Percentiles rank a stretch among this genome's conserved stretches.
These are phyloP conservation scores for Channa striata DNA, from an alignment of 2,797 vertebrate species.

Conservation along the genomic window DNA sequence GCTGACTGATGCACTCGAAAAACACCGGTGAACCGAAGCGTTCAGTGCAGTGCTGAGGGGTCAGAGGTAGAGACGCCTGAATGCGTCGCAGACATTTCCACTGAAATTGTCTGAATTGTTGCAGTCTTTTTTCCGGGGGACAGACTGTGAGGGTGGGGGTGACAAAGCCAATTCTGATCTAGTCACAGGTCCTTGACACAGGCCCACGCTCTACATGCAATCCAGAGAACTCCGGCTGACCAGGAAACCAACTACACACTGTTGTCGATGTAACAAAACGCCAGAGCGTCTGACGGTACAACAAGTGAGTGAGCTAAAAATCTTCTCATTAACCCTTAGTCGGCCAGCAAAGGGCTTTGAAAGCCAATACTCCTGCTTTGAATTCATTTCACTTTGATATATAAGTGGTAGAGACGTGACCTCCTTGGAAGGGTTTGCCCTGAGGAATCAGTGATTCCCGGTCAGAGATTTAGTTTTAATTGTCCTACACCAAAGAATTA, in stretches of 20 bases:
- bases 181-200: conserved; percentile 46
- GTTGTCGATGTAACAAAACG: neutral
- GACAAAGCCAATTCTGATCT: conserved; percentile 52
- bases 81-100: conserved; percentile 51
- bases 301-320: conserved; percentile 4
- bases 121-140: conserved; percentile 49
- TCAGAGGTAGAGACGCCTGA: conserved; percentile 56
- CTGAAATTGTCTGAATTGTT: conserved; percentile 48
- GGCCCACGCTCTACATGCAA: conserved; percentile 21
- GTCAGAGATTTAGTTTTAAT: too few relatives aligned
- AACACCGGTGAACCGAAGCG: conserved; percentile 43
- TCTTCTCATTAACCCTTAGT: conserved; percentile 17
- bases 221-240: conserved; percentile 36
- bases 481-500: too few relatives aligned
- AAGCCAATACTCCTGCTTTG: neutral
- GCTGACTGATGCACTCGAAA: conserved; percentile 59
- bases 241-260: conserved; percentile 26
- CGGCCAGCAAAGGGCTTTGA: neutral
- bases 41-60: conserved; percentile 40
- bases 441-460: too few relatives aligned
- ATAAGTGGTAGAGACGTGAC: neutral
- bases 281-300: conserved; percentile 12
- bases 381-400: neutral
- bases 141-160: conserved; percentile 19
- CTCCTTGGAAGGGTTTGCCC: too few relatives aligned